Conservation (phyloP, 2,797 vertebrate genomes). For the Scomberomorus guttatus region DNA sequence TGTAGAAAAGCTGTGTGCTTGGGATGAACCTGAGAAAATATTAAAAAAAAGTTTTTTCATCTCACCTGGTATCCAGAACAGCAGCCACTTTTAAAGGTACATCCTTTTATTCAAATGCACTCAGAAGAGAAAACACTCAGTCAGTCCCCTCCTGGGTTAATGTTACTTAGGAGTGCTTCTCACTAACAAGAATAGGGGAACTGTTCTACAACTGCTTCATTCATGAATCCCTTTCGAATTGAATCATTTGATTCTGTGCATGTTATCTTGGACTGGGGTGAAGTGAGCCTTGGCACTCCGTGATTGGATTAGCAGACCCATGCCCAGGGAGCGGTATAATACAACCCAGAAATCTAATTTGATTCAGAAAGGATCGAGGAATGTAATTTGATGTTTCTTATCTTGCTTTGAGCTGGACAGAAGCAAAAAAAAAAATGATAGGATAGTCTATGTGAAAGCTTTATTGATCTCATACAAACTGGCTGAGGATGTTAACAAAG, state of each 20-base stretch:
- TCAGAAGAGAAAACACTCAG: conserved; percentile 4
- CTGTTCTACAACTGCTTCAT: conserved; percentile 40
- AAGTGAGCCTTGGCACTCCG: conserved; percentile 53
- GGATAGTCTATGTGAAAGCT: conserved; percentile 33
- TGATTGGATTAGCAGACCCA: conserved; percentile 77
- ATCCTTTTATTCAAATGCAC: conserved; percentile 18
- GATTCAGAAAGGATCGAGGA: conserved; percentile 62
- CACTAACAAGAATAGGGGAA: conserved; percentile 20
- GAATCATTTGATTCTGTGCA: conserved; percentile 62
- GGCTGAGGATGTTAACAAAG: conserved; percentile 30
- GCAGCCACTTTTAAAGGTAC: conserved; percentile 7
- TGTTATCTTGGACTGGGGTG: conserved; percentile 61
- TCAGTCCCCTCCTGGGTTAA: background rate
- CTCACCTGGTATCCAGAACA: conserved; percentile 39
- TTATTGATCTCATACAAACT: conserved; percentile 63
- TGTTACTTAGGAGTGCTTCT: conserved; percentile 3
- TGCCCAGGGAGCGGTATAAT: conserved; percentile 45
- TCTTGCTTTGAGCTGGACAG: conserved; percentile 60
- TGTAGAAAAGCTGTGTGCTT: conserved; percentile 35
- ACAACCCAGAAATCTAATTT: conserved; percentile 71
- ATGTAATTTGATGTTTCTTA: conserved; percentile 77
- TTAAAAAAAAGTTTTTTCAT: conserved; percentile 71
- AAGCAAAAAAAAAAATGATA: conserved; percentile 19
- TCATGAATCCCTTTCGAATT: conserved; percentile 47
- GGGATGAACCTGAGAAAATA: conserved; percentile 50